Percentiles rank a stretch among this genome's conserved stretches.
Conservation (phyloP, 2,797 vertebrate species). For the Labroides dimidiatus region DNA sequence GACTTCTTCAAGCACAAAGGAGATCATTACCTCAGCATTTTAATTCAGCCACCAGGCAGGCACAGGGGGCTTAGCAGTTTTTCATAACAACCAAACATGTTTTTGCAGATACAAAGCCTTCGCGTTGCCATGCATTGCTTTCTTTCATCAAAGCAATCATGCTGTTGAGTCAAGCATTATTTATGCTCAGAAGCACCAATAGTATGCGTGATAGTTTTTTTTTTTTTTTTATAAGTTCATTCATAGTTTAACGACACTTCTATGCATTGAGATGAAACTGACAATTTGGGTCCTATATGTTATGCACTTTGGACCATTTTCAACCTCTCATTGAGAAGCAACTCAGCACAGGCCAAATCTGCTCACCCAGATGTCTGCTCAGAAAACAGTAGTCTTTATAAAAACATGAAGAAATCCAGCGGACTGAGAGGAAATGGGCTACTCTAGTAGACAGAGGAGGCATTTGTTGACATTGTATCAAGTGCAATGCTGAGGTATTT, state of each 20-base stretch:
- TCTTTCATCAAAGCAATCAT: conserved; percentile 25
- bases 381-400: conserved; percentile 75
- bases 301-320: conserved; percentile 34
- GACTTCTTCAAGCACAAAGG: conserved; percentile 73
- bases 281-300: conserved; percentile 16
- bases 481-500: conserved; percentile 80
- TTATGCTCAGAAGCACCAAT: conserved; percentile 9
- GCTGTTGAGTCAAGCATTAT: conserved; percentile 21
- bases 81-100: conserved; percentile 54
- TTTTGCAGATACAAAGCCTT: conserved; percentile 30
- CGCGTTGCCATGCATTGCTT: conserved; percentile 17
- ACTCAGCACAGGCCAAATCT: conserved; percentile 51
- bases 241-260: not conserved
- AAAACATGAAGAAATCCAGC: conserved; percentile 67
- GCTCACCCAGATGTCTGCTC: conserved; percentile 72
- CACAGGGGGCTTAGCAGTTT: conserved; percentile 46
- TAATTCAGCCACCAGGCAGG: conserved; percentile 46
- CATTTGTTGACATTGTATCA: conserved; percentile 83
- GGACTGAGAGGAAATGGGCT: conserved; percentile 67
- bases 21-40: conserved; percentile 61
- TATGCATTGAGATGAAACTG: not conserved
- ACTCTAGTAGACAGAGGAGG: conserved; percentile 78
- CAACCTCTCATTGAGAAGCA: conserved; percentile 22
- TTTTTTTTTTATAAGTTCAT: conserved; percentile 10
- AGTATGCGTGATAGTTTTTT: conserved; percentile 3